phyloP scores from a whole-genome alignment of 1,140 invertebrate genomes.

The Diuraphis noxia region DNA sequence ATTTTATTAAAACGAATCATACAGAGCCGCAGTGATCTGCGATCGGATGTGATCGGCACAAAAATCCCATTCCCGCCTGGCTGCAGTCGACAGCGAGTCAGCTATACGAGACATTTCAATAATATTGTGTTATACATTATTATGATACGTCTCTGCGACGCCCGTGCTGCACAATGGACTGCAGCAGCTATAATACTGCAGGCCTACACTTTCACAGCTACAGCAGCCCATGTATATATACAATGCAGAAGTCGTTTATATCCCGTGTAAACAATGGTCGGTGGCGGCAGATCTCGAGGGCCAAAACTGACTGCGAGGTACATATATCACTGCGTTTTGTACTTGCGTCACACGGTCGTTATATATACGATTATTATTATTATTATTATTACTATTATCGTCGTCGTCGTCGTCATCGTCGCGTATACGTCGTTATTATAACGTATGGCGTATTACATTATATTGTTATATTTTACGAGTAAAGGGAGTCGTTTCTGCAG shows the following conservation, averaged over 20 bases:
- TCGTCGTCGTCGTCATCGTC: not conserved
- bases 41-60: not conserved
- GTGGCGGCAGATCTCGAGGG: not conserved
- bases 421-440: not conserved
- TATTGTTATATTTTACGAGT: slow-evolving; percentile 20
- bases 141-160: not conserved
- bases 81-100: not conserved
- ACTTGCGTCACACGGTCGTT: slow-evolving; percentile 12
- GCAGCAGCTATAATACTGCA: not conserved
- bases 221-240: not conserved
- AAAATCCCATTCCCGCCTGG: not conserved
- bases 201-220: too few species aligned
- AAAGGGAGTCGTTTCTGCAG: not conserved
- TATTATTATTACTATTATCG: slow-evolving; percentile 36
- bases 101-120: not conserved
- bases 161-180: not conserved
- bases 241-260: not conserved
- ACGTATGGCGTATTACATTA: not conserved
- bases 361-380: slow-evolving; percentile 33
- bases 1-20: too few species aligned
- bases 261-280: slow-evolving; percentile 32
- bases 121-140: not conserved
- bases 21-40: not conserved
- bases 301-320: not conserved
- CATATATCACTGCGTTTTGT: slow-evolving; percentile 10